A percentile compares a stretch with the other conserved stretches of the same genome.
These are phyloP conservation scores for Trileptium ribeirensis DNA, from an alignment of 2,888 invertebrate genomes.

Conservation along the genomic window DNA sequence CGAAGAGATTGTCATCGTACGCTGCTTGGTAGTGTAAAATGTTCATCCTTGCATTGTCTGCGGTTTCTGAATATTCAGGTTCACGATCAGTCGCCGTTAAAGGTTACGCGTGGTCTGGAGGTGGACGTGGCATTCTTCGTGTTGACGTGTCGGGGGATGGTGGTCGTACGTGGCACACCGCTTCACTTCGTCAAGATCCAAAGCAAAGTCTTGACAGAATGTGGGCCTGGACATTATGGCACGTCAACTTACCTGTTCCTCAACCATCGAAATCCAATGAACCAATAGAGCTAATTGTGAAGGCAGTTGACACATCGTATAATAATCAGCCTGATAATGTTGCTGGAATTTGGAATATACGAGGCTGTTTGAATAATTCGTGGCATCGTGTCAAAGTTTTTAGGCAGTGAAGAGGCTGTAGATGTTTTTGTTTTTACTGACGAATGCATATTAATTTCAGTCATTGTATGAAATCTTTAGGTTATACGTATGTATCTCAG, in stretches of 20 bases:
- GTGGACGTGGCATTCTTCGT: constrained; percentile 75
- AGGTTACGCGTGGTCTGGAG: constrained; percentile 69
- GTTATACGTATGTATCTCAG: no score
- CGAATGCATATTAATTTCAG: no score
- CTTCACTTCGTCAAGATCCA: constrained; percentile 35
- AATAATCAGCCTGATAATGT: constrained; percentile 91
- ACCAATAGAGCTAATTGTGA: constrained; percentile 64
- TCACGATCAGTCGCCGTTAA: constrained; percentile 50
- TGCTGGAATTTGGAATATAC: constrained; percentile 87
- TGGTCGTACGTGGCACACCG: constrained; percentile 70
- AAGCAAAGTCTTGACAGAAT: constrained; percentile 59
- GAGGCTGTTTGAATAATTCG: constrained; percentile 87
- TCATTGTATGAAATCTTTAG: no score
- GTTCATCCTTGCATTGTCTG: no score
- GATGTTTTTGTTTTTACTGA: no score
- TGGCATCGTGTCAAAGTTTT: constrained; percentile 72
- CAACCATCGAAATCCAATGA: no score
- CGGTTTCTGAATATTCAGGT: no score
- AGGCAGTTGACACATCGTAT: constrained; percentile 70
- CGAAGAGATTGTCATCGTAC: no score
- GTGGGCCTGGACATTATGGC: constrained; percentile 87
- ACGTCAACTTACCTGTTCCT: constrained; percentile 42
- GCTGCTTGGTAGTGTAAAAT: no score
- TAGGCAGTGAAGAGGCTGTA: no score
- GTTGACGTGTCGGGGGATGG: constrained; percentile 80